Evolutionary conservation across 2,113 vertebrate species (phyloP).

Genomic region (Seriola quinqueradiata): DNA sequence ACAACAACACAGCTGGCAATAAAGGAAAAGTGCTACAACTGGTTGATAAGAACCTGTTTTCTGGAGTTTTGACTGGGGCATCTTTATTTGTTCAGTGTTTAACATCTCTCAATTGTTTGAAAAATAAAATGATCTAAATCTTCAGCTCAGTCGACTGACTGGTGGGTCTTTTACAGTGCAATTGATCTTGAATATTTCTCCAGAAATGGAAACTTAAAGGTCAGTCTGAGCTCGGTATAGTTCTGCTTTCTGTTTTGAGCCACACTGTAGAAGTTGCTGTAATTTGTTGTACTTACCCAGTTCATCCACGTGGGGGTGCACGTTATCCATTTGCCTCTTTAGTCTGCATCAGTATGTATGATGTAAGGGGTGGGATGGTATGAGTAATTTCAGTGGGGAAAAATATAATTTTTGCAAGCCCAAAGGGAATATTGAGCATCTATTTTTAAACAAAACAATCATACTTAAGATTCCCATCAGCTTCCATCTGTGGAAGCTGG

Average conservation of each 20-base stretch:
- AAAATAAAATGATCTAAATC: slow-evolving; percentile 85
- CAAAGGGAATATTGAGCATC: neutral
- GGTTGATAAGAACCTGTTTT: slow-evolving; percentile 76
- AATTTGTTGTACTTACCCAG: slow-evolving; percentile 29
- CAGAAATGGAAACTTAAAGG: neutral
- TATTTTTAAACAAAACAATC: neutral
- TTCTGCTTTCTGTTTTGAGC: neutral
- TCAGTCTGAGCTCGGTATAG: neutral
- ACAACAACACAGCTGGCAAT: slow-evolving; percentile 83
- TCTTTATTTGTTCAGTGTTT: slow-evolving; percentile 85
- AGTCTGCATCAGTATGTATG: neutral
- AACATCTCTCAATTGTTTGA: slow-evolving; percentile 85
- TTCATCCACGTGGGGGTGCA: slow-evolving; percentile 65
- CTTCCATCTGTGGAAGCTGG: neutral
- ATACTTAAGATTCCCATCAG: neutral
- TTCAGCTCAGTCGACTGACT: slow-evolving; percentile 58
- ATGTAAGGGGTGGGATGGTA: neutral
- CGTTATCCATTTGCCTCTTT: neutral
- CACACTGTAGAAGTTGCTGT: neutral
- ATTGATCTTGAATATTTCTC: fast-evolving
- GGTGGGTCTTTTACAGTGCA: slow-evolving; percentile 24
- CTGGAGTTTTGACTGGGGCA: slow-evolving; percentile 76
- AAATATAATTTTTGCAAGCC: neutral
- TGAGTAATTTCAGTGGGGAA: neutral
- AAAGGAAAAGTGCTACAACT: slow-evolving; percentile 81